A percentile compares a stretch with the other conserved stretches of the same genome.
Evolutionary conservation across 2,797 vertebrate genomes (phyloP).

Genomic region (Rhinophrynus dorsalis): DNA sequence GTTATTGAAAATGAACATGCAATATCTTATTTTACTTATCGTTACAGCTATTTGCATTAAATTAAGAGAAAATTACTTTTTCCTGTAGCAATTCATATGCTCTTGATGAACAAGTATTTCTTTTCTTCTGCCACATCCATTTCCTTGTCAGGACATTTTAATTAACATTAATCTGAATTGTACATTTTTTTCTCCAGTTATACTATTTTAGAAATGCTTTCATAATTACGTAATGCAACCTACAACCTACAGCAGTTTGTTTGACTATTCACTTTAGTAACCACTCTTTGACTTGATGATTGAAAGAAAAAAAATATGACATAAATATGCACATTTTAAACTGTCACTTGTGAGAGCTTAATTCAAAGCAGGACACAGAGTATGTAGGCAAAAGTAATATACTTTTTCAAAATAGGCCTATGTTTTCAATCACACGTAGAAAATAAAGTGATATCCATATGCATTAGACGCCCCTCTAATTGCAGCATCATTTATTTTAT

Average conservation of each 20-base stretch:
- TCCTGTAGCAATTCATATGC: background rate
- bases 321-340: slow-evolving; percentile 9
- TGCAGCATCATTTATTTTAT: no score
- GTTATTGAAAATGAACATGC: no score
- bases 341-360: background rate
- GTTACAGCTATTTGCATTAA: no score
- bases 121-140: slow-evolving; percentile 9
- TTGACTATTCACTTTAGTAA: slow-evolving; percentile 8
- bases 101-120: slow-evolving; percentile 19
- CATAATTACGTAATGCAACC: slow-evolving; percentile 30
- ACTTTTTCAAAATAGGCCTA: no score
- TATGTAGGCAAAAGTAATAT: background rate
- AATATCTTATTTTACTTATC: no score
- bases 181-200: slow-evolving; percentile 24
- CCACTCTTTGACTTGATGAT: slow-evolving; percentile 6
- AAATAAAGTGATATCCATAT: no score
- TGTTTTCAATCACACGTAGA: no score
- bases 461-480: no score
- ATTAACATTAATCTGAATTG: slow-evolving; percentile 30
- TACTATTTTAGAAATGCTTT: slow-evolving; percentile 26
- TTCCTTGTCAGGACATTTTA: slow-evolving; percentile 22
- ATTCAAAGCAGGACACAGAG: background rate
- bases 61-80: no score
- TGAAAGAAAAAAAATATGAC: background rate
- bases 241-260: slow-evolving; percentile 35